These are phyloP conservation scores for Myzus persicae DNA, from an alignment of 1,140 invertebrate genomes.

Conservation along the genomic window DNA sequence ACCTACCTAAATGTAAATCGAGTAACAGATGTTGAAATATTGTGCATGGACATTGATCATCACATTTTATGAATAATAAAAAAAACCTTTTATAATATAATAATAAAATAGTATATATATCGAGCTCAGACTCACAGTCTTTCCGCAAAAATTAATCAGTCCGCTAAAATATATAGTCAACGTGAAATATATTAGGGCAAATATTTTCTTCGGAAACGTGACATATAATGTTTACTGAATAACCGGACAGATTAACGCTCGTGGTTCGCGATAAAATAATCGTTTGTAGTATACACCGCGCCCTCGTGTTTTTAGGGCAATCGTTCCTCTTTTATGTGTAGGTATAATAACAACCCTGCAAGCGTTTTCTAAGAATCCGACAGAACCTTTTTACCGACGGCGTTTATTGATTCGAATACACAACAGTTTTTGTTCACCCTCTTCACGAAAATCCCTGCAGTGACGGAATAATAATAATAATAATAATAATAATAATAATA, in stretches of 20 bases:
- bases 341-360: neutral
- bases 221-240: neutral
- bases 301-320: neutral
- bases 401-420: neutral
- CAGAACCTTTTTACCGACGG: conserved; percentile 22
- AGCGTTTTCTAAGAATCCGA: conserved; percentile 11
- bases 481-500: neutral
- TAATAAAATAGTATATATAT: no score
- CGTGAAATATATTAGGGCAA: neutral
- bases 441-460: neutral
- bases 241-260: neutral
- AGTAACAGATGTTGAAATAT: neutral
- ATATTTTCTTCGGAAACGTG: neutral
- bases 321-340: no score
- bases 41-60: no score
- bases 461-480: neutral
- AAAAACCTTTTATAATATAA: no score
- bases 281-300: neutral
- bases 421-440: conserved; percentile 20
- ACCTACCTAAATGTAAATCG: neutral
- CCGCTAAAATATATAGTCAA: neutral
- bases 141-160: neutral
- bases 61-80: neutral
- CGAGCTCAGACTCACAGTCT: neutral
- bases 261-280: neutral